Percentiles rank a stretch among this genome's conserved stretches.
Evolutionary conservation across 2,797 vertebrate genomes (phyloP).

Genomic region (Thripadectes ignobilis): DNA sequence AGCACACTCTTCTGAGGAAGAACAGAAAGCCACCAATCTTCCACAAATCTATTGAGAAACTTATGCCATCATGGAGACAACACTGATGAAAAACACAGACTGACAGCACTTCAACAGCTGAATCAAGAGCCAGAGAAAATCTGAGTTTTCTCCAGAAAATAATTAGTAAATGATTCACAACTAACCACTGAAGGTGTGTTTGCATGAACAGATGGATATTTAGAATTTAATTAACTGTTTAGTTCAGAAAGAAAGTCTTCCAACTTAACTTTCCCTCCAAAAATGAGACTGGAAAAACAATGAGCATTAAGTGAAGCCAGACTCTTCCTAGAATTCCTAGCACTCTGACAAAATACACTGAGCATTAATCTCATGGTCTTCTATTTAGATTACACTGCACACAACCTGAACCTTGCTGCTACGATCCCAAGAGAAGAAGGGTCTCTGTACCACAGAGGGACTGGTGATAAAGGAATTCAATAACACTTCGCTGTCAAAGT

Average conservation of each 20-base stretch:
- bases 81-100: background rate
- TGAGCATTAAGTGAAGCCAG: background rate
- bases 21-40: background rate
- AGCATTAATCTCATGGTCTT: background rate
- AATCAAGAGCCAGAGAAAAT: background rate
- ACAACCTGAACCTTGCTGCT: background rate
- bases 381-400: background rate
- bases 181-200: background rate
- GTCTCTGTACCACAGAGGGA: background rate
- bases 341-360: background rate
- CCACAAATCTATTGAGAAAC: background rate
- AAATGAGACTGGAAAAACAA: constrained; percentile 6
- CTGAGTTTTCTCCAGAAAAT: constrained; percentile 32
- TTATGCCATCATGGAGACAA: background rate
- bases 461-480: background rate
- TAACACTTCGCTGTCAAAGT: background rate
- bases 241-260: background rate
- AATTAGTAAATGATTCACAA: constrained; percentile 44
- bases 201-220: constrained; percentile 44
- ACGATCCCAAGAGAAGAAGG: background rate
- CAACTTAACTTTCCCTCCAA: constrained; percentile 18
- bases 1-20: background rate
- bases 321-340: constrained; percentile 19
- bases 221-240: constrained; percentile 14
- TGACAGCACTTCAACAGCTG: background rate